phyloP scores from a whole-genome alignment of 2,888 invertebrate genomes.

The Alviniconcha strummeri region DNA sequence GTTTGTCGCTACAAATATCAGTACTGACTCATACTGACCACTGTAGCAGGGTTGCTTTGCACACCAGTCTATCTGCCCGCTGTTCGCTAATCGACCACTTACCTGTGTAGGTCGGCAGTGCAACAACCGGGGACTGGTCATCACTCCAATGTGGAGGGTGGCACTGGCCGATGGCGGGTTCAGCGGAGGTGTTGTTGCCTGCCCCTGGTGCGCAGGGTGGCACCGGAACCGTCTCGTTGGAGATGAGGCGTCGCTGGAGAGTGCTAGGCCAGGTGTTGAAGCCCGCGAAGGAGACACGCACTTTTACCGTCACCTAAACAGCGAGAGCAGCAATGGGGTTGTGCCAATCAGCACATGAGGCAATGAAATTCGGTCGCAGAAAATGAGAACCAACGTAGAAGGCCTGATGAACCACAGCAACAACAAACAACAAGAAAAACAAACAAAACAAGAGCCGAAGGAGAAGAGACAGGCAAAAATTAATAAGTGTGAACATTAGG shows the following conservation, averaged over 20 bases:
- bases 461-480: neutral
- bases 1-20: no score
- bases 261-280: slow-evolving; percentile 7
- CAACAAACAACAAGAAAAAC: neutral
- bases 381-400: no score
- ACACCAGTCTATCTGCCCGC: no score
- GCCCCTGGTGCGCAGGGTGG: neutral
- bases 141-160: slow-evolving; percentile 27
- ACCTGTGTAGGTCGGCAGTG: no score
- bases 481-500: no score
- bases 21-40: no score
- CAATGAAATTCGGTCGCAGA: no score
- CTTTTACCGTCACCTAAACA: slow-evolving; percentile 24
- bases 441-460: neutral
- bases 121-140: neutral
- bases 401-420: neutral
- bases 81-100: no score
- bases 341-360: no score
- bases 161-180: neutral
- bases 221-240: slow-evolving; percentile 20
- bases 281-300: neutral
- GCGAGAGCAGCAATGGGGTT: no score
- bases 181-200: neutral
- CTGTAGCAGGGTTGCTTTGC: no score
- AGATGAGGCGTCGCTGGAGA: slow-evolving; percentile 23